Conservation (phyloP, 2,797 vertebrate species). For the Artibeus jamaicensis region DNA sequence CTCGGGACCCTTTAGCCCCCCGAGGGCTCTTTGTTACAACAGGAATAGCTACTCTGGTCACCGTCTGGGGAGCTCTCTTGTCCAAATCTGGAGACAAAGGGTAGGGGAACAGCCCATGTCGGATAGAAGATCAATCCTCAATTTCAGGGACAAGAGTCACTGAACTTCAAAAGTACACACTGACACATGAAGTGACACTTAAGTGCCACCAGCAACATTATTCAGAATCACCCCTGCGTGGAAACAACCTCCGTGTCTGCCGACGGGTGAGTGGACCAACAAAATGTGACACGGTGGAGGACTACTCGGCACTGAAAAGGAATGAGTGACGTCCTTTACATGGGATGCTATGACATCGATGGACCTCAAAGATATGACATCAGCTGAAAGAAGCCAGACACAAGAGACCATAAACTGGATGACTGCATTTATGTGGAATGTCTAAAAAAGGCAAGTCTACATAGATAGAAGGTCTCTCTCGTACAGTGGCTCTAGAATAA, state of each 20-base stretch:
- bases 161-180: slow-evolving; percentile 1
- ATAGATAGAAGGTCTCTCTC: not conserved
- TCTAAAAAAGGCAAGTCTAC: not conserved
- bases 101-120: not conserved
- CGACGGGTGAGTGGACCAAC: not conserved
- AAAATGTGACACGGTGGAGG: not conserved
- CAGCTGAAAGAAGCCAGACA: not conserved
- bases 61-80: not conserved
- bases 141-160: not conserved
- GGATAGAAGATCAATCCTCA: not conserved
- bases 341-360: not conserved
- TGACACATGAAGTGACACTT: not conserved
- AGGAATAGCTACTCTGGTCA: slow-evolving; percentile 22
- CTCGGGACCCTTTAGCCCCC: not conserved
- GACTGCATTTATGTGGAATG: not conserved
- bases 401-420: not conserved
- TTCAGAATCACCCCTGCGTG: not conserved
- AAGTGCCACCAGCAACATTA: not conserved
- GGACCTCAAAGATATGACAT: not conserved
- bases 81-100: not conserved
- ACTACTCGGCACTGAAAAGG: not conserved
- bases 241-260: not conserved
- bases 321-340: not conserved
- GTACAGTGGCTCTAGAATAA: not conserved
- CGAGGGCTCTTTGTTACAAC: slow-evolving; percentile 6